These are phyloP conservation scores for Saccopteryx bilineata DNA, from an alignment of 2,113 vertebrate genomes.

Conservation along the genomic window DNA sequence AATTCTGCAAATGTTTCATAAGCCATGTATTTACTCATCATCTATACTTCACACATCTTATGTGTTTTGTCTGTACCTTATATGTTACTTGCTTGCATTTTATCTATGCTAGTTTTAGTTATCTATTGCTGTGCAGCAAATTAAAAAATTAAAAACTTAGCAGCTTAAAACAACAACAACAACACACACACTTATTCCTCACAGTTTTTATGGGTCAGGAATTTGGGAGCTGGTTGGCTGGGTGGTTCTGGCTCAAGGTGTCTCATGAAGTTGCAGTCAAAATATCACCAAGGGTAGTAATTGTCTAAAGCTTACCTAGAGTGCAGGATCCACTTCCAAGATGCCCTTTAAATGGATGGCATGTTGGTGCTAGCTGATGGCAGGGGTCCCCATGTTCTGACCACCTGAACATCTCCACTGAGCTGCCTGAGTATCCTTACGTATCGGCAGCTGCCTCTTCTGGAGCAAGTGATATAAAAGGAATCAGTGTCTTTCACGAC, in stretches of 20 bases:
- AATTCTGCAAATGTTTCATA: constrained; percentile 38
- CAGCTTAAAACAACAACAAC: constrained; percentile 14
- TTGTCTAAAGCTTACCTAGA: neutral
- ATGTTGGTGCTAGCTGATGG: neutral
- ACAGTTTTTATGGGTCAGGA: neutral
- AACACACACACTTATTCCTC: neutral
- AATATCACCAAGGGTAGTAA: neutral
- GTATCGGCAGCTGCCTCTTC: neutral
- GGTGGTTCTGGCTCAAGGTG: neutral
- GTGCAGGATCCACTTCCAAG: neutral
- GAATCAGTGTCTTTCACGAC: neutral
- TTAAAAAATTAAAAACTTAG: neutral
- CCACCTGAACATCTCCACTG: neutral
- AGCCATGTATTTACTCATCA: constrained; percentile 18
- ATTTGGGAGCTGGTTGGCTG: neutral
- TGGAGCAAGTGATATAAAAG: neutral
- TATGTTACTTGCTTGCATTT: constrained; percentile 32
- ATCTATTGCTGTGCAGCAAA: neutral
- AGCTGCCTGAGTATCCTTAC: neutral
- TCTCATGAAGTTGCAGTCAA: neutral
- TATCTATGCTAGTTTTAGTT: neutral
- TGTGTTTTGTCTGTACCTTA: neutral
- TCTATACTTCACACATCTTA: neutral
- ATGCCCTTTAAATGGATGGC: neutral
- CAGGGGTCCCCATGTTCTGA: neutral